Evolutionary conservation across 1,140 invertebrate species (phyloP).

Genomic region (Nasonia longicornis): DNA sequence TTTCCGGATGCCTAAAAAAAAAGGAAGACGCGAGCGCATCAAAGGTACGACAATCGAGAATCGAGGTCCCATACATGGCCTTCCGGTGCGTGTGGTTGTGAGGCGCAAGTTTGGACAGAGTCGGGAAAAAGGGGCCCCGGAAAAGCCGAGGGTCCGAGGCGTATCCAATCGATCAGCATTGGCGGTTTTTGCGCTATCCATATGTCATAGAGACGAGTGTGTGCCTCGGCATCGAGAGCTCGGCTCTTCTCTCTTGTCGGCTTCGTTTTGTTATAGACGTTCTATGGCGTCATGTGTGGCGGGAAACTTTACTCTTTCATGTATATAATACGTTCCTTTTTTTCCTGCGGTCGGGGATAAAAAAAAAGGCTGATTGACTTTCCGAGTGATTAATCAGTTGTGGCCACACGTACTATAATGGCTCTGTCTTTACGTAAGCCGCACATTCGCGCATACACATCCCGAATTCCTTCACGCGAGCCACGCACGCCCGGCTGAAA

Average conservation of each 20-base stretch:
- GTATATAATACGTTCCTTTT: constrained; percentile 17
- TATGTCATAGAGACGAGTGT: constrained; percentile 63
- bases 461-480: background rate
- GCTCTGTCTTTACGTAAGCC: background rate
- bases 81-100: background rate
- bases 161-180: constrained; percentile 68
- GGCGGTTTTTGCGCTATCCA: constrained; percentile 67
- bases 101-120: background rate
- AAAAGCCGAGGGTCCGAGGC: constrained; percentile 55
- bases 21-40: background rate
- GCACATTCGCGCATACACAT: background rate
- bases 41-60: background rate
- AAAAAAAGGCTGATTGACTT: background rate
- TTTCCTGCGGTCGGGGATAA: background rate
- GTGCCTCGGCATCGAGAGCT: constrained; percentile 65
- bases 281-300: constrained; percentile 54
- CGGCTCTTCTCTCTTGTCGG: constrained; percentile 50
- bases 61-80: background rate
- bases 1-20: constrained; percentile 16
- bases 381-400: background rate
- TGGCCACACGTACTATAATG: background rate
- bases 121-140: constrained; percentile 40
- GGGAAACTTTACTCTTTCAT: constrained; percentile 44
- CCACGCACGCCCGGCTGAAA: background rate
- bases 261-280: constrained; percentile 39